phyloP scores from a whole-genome alignment of 2,113 vertebrate species.

The Periophthalmus modestus region DNA sequence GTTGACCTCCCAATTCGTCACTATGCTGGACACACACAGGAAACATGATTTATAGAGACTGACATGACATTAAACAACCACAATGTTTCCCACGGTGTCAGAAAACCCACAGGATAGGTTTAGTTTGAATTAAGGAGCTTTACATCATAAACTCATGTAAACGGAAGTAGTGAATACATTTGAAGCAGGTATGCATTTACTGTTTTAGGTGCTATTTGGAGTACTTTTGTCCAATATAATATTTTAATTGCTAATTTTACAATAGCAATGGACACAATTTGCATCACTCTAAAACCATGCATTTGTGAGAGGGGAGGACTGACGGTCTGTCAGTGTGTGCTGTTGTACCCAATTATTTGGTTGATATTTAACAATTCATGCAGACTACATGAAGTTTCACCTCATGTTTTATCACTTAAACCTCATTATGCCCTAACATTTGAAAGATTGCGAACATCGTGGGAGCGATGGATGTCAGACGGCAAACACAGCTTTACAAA shows the following conservation, averaged over 20 bases:
- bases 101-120: constrained; percentile 15
- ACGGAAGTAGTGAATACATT: constrained; percentile 30
- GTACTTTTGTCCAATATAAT: no score
- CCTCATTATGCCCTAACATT: background rate
- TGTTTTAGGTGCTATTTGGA: no score
- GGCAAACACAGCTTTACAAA: no score
- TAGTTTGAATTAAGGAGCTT: constrained; percentile 42
- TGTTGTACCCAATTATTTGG: constrained; percentile 65
- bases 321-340: constrained; percentile 57
- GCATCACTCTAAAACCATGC: no score
- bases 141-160: constrained; percentile 31
- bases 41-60: constrained; percentile 40
- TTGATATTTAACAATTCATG: constrained; percentile 72
- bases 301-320: constrained; percentile 27
- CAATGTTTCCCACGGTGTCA: constrained; percentile 23
- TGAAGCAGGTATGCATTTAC: background rate
- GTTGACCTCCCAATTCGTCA: constrained; percentile 85
- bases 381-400: constrained; percentile 19
- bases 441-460: no score
- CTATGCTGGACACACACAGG: constrained; percentile 72
- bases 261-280: no score
- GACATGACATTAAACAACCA: constrained; percentile 22
- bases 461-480: no score
- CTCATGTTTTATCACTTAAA: constrained; percentile 25
- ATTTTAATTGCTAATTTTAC: no score